These are phyloP conservation scores for Porphyrio hochstetteri DNA, from an alignment of 2,113 vertebrate species.

Conservation along the genomic window DNA sequence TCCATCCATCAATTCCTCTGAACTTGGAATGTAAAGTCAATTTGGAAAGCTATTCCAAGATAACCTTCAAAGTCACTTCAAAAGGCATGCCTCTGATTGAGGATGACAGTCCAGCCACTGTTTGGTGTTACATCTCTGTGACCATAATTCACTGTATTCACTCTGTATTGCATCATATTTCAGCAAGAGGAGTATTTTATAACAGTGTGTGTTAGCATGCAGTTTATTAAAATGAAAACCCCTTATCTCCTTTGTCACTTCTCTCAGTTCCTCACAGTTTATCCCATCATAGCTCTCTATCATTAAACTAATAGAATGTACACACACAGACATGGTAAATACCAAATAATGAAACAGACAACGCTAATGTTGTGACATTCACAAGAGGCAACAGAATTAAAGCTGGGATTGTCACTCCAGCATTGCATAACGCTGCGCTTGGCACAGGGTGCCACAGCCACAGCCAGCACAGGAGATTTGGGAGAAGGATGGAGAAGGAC, in stretches of 20 bases:
- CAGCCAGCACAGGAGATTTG: not conserved
- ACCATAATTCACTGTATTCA: not conserved
- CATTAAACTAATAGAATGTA: not conserved
- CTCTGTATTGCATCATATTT: not conserved
- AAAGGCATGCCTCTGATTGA: not conserved
- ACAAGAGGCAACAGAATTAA: not conserved
- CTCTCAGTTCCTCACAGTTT: not conserved
- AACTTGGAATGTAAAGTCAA: not conserved
- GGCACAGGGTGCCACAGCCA: not conserved
- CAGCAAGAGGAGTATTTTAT: not conserved
- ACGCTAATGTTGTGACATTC: not conserved
- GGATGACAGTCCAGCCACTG: not conserved
- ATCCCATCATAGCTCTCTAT: not conserved
- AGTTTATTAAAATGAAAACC: not conserved
- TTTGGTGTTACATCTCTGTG: not conserved
- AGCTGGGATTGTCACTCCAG: not conserved
- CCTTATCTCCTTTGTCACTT: not conserved
- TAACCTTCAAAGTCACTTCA: not conserved
- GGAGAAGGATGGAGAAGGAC: not conserved
- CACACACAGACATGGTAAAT: not conserved
- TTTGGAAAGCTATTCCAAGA: slow-evolving; percentile 16
- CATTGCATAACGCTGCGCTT: accelerated
- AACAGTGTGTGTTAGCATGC: not conserved
- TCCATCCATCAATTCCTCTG: not conserved
- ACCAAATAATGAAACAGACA: not conserved